Percentiles rank a stretch among this genome's conserved stretches.
phyloP scores from a whole-genome alignment of 2,797 vertebrate species.

The Acrossocheilus fasciatus region DNA sequence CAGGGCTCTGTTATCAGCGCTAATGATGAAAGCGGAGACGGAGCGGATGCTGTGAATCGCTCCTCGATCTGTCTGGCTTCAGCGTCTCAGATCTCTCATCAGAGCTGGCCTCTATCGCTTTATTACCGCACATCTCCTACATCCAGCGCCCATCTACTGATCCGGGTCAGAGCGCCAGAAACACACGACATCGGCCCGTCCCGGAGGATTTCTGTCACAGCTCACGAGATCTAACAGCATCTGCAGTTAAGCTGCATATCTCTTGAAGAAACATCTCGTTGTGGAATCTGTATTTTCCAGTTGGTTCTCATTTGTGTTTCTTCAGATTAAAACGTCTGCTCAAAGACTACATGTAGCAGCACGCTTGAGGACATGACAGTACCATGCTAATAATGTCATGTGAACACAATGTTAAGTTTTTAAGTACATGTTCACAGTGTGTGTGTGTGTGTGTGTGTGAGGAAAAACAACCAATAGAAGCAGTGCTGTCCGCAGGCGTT shows the following conservation, averaged over 20 bases:
- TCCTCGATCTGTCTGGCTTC: constrained; percentile 54
- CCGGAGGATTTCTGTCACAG: background rate
- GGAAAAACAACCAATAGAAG: background rate
- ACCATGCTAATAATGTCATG: background rate
- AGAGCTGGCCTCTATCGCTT: background rate
- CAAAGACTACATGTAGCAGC: background rate
- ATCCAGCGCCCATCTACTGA: background rate
- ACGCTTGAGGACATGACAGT: too few relatives aligned
- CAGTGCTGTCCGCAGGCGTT: too few relatives aligned
- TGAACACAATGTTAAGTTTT: background rate
- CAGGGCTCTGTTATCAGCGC: constrained; percentile 33
- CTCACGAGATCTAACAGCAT: background rate
- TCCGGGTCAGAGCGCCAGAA: background rate
- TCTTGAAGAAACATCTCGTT: too few relatives aligned
- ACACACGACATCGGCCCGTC: background rate
- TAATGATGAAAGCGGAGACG: constrained; percentile 52
- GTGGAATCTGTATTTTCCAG: background rate
- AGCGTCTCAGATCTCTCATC: constrained; percentile 19
- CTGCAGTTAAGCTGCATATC: background rate
- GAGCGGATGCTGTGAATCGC: constrained; percentile 49
- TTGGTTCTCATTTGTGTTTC: background rate
- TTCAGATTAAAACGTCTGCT: background rate
- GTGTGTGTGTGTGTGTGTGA: too few relatives aligned
- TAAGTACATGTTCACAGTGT: too few relatives aligned
- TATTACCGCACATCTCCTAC: background rate